A percentile compares a stretch with the other conserved stretches of the same genome.
Evolutionary conservation across 2,113 vertebrate species (phyloP).

Genomic region (Cryptoleucopteryx plumbea): DNA sequence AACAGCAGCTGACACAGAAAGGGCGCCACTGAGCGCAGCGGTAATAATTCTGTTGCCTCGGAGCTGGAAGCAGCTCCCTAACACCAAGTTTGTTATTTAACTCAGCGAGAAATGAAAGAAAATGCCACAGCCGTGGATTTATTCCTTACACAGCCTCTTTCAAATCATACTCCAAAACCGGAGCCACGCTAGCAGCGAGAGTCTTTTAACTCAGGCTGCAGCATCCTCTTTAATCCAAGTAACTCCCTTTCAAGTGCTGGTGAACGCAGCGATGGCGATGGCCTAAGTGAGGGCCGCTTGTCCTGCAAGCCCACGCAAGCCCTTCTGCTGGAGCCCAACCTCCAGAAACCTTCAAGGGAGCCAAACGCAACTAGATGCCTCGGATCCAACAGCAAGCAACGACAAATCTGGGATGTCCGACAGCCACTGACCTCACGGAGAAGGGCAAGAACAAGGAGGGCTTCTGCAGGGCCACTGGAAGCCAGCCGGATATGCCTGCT

Average conservation of each 20-base stretch:
- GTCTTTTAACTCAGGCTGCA: not conserved
- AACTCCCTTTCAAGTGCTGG: not conserved
- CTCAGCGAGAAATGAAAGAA: slow-evolving; percentile 42
- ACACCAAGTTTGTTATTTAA: slow-evolving; percentile 51
- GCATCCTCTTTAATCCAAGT: not conserved
- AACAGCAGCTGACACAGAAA: slow-evolving; percentile 43
- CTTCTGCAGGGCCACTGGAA: not conserved
- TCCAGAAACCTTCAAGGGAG: not conserved
- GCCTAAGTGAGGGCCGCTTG: not conserved
- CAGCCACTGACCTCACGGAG: not conserved
- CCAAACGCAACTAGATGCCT: not conserved
- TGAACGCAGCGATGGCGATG: not conserved
- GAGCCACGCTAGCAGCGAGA: not conserved
- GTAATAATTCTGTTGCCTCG: slow-evolving; percentile 22
- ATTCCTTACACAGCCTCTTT: slow-evolving; percentile 17
- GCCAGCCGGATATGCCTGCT: not conserved
- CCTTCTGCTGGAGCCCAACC: not conserved
- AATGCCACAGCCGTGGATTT: slow-evolving; percentile 17
- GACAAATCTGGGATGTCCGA: accelerated
- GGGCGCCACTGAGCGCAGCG: not conserved
- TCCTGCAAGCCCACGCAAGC: not conserved
- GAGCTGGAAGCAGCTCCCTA: slow-evolving; percentile 35
- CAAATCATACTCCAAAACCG: not conserved
- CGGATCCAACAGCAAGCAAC: not conserved
- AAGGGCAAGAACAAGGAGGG: not conserved